Conservation (phyloP, 2,888 invertebrate species). For the Nebria brevicollis region DNA sequence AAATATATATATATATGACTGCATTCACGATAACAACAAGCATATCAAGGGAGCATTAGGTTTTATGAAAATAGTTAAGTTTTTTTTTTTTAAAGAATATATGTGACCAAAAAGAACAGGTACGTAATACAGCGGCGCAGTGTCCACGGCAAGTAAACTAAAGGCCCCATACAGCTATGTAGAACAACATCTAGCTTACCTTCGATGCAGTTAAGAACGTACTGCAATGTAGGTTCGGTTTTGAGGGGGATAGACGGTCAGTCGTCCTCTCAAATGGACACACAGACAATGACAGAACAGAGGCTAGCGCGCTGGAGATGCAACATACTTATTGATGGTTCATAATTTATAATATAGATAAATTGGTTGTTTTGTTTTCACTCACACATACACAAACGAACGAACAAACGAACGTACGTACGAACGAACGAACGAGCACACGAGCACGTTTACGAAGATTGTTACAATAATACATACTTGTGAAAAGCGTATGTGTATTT, state of each 20-base stretch:
- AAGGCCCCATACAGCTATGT: constrained; percentile 63
- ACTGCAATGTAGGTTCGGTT: constrained; percentile 43
- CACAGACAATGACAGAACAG: constrained; percentile 41
- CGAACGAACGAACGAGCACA: background rate
- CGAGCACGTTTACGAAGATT: background rate
- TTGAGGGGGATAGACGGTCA: constrained; percentile 28
- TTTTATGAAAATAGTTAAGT: background rate
- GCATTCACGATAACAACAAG: background rate
- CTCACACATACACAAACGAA: background rate
- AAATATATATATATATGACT: background rate
- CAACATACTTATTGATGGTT: constrained; percentile 10
- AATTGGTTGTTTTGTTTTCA: background rate
- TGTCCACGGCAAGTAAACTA: constrained; percentile 57
- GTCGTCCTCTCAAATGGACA: constrained; percentile 38
- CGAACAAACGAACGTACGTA: background rate
- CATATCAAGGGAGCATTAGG: background rate
- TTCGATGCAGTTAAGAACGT: constrained; percentile 55
- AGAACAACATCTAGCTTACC: constrained; percentile 60
- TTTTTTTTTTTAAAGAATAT: background rate
- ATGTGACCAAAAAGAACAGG: constrained; percentile 14
- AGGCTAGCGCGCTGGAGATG: constrained; percentile 42
- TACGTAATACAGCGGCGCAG: constrained; percentile 37
- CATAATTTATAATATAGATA: constrained; percentile 54
- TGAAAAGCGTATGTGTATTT: background rate
- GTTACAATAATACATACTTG: constrained; percentile 1